A percentile compares a stretch with the other conserved stretches of the same genome.
Evolutionary conservation across 2,113 vertebrate genomes (phyloP).

Genomic region (Datnioides undecimradiatus): DNA sequence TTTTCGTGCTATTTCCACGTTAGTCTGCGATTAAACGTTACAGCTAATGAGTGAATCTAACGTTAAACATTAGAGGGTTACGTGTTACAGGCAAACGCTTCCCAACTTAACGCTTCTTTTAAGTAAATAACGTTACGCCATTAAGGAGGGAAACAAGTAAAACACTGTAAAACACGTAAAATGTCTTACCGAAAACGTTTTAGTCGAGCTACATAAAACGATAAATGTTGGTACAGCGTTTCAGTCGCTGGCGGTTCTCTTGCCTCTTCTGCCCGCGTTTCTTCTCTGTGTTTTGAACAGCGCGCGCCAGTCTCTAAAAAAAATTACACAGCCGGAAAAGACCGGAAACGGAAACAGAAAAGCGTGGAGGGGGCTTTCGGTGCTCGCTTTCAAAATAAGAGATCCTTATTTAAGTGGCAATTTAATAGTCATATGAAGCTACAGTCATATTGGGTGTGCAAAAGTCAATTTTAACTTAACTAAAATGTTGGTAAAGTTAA

Average conservation of each 20-base stretch:
- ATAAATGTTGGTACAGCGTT: not conserved
- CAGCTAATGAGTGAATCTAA: not conserved
- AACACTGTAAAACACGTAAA: not conserved
- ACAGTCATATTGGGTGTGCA: no score
- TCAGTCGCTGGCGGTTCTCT: not conserved
- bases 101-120: not conserved
- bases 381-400: conserved; percentile 27
- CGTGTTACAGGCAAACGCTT: not conserved
- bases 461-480: not conserved
- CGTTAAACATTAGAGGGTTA: not conserved
- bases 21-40: not conserved
- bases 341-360: conserved; percentile 58
- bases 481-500: no score
- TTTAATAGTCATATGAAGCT: not conserved
- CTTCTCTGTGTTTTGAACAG: conserved; percentile 67
- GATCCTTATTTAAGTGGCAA: fast-evolving
- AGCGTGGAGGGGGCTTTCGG: not conserved
- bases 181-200: conserved; percentile 28
- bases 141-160: not conserved
- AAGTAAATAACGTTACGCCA: not conserved
- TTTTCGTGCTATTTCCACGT: not conserved
- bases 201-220: not conserved
- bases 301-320: conserved; percentile 54
- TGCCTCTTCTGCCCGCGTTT: conserved; percentile 50
- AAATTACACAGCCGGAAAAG: not conserved